phyloP scores from a whole-genome alignment of 2,113 vertebrate species.

The Micronycteris hirsuta region DNA sequence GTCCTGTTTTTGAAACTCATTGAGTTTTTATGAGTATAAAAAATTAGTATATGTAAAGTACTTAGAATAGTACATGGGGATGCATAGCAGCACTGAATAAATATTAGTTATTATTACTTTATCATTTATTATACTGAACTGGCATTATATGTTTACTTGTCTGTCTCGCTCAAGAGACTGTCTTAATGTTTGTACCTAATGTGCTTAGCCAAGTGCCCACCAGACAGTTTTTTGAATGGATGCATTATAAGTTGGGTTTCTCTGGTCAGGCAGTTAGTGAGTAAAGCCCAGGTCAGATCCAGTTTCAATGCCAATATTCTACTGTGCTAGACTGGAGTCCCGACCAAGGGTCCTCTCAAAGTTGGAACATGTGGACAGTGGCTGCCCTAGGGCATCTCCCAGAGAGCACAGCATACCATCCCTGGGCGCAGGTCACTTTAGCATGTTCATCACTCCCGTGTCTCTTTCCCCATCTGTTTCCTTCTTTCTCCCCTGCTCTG shows the following conservation, averaged over 20 bases:
- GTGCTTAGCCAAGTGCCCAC: not conserved
- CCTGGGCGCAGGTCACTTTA: not conserved
- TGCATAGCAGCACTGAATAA: not conserved
- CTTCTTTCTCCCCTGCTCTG: not conserved
- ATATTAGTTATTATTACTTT: not conserved
- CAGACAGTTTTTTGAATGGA: not conserved
- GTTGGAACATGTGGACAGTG: not conserved
- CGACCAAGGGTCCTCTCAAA: not conserved
- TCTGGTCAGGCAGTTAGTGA: not conserved
- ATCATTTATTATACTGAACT: not conserved
- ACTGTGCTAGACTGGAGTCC: not conserved
- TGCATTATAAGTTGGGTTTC: not conserved
- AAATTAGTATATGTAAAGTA: not conserved
- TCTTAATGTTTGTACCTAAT: not conserved
- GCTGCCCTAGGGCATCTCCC: not conserved
- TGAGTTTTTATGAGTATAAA: not conserved
- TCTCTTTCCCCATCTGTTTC: not conserved
- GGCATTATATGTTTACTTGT: not conserved
- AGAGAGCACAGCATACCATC: not conserved
- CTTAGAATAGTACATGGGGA: not conserved
- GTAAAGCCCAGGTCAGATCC: not conserved
- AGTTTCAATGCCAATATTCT: not conserved
- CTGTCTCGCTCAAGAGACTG: not conserved
- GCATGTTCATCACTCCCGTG: not conserved
- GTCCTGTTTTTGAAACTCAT: not conserved